Evolutionary conservation across 2,797 vertebrate genomes (phyloP), one percentile per base, ranked within the genome.

Genomic region (Intellagama lesueurii): DNA sequence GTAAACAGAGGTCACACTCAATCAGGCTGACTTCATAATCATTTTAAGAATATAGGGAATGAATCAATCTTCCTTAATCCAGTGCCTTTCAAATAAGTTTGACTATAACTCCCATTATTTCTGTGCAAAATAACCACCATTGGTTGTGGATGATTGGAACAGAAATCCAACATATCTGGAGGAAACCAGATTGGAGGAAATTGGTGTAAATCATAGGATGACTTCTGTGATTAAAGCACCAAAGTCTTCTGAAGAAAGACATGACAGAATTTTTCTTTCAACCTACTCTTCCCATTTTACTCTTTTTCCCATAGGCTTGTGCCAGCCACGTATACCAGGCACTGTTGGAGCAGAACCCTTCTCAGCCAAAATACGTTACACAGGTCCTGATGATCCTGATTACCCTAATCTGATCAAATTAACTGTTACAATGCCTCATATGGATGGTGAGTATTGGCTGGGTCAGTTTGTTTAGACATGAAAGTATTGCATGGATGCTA

Each of bases 331-430:
- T 32, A 84, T 98, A 82, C 92, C 95, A 56, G 98, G 97, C 68
- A 97, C 97, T 6, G 97, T 98, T 28, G 98, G 98, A 88, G 98
- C 97, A 22, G 98, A 98, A 91, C 97, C 98, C 12, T 98, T 98
- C 95, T 98, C 98, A 47, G 98, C 98, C 75, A 98, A 98, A 96
- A 98, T 98, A 94, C 95, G 95, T 66, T 98, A 98, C 95, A 97
- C 92, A 0, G 97, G 97, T 49, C 96, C 98, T 1, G 97, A 98
- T 85, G 98, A 98, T 93, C 97, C 97, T 3, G 97, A 98, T 94
- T 97, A 97, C 91, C 97, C 97, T 76, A 98, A 97, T 94, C 97
- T 98, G 89, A 97, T 98, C 93, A 97, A 97, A 92, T 95, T 98
- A 85, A 98, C 96, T 1, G 92, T 98, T 87, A 98, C 96, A 84